Evolutionary conservation across 2,888 invertebrate genomes (phyloP).

Genomic region (Stenoptilia bipunctidactyla): DNA sequence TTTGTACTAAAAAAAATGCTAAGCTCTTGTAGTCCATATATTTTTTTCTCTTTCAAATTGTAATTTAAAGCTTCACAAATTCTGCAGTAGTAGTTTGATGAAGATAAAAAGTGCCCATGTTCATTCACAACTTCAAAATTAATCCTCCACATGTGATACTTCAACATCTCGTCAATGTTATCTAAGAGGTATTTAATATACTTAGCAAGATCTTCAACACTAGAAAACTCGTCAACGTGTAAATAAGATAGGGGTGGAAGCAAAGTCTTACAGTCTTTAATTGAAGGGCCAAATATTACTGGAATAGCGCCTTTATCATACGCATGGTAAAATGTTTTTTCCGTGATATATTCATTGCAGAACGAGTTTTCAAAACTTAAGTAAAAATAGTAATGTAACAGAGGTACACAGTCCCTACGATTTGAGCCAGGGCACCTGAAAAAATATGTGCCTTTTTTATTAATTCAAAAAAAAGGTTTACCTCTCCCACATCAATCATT

Average conservation of each 20-base stretch:
- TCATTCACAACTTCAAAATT: constrained; percentile 72
- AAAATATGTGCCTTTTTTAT: neutral
- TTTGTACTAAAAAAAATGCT: constrained; percentile 24
- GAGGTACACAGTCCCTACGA: constrained; percentile 46
- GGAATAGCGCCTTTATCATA: constrained; percentile 67
- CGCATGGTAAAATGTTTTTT: constrained; percentile 73
- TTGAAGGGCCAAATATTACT: constrained; percentile 66
- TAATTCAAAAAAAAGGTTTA: too few species aligned
- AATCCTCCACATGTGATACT: constrained; percentile 73
- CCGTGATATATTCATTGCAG: constrained; percentile 73
- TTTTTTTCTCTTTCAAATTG: constrained; percentile 40
- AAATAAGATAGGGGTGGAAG: constrained; percentile 68
- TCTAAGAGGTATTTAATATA: constrained; percentile 58
- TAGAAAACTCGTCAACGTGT: constrained; percentile 22
- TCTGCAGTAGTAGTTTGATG: constrained; percentile 73
- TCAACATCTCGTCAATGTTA: constrained; percentile 31
- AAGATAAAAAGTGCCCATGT: constrained; percentile 76
- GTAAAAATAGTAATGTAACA: constrained; percentile 70
- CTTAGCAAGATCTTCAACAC: constrained; percentile 50
- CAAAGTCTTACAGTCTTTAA: constrained; percentile 40
- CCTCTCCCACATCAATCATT: too few species aligned
- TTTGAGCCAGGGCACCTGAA: constrained; percentile 8
- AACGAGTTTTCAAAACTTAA: constrained; percentile 74
- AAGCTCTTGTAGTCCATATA: constrained; percentile 26
- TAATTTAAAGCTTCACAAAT: constrained; percentile 78